Evolutionary conservation across 2,888 invertebrate species (phyloP), one percentile per base, ranked within the genome.

Genomic region (Clitarchus hookeri): DNA sequence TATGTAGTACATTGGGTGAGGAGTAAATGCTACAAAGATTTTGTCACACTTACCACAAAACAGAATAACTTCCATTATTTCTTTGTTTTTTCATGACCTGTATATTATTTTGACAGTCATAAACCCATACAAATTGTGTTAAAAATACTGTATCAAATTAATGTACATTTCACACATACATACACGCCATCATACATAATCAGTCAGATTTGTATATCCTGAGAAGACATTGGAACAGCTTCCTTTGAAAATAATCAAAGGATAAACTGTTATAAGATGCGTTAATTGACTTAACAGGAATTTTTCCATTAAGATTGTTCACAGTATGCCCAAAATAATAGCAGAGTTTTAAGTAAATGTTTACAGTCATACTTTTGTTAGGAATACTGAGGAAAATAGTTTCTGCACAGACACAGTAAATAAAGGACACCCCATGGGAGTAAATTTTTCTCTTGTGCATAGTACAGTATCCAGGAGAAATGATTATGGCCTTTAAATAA

Each of bases 201-300:
- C 65, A 65, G 65, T 65, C 65, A 65, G 65, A 65, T 19, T 65
- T 65, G 19, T 65, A 23, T 65, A 65, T 65, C 65, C 65, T 65
- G 65, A 65, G 65, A 65, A 65, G n/a, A 65, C 19, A 65, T n/a
- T n/a, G 8, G 16, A 65, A n/a, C 65, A 65, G 65, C n/a, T 65
- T 65, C 65, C 65, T 19, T 65, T 65, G 23, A 65, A 65, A 65
- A 65, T 65, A 19, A 65, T 65, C 65, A 65, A 53, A 65, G 65
- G 65, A n/a, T n/a, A 23, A 65, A 19, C 65, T 65, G 65, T 65
- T 4, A 65, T n/a, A 65, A 65, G 65, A 65, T 11, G 19, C 65
- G n/a, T 65, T 65, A 65, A 65, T 65, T 65, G 65, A 65, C 65
- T 65, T 2, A 65, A 65, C 65, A 65, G 65, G 65, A 65, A 65